phyloP scores from a whole-genome alignment of 2,797 vertebrate genomes.

The Poeciliopsis paucimaculata region DNA sequence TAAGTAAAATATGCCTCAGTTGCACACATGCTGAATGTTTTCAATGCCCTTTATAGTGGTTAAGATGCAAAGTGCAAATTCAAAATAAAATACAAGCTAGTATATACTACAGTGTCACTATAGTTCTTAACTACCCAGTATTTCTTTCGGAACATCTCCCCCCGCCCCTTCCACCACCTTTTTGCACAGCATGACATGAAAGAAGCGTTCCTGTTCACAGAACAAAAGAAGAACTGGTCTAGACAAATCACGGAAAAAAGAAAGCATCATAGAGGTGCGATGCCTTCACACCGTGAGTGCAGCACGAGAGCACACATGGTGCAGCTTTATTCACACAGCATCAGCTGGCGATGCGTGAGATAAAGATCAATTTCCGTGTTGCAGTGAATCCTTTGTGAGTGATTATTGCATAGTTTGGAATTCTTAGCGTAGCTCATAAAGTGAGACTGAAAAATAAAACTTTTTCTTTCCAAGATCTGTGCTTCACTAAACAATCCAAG shows the following conservation, averaged over 20 bases:
- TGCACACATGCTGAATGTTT: conserved; percentile 78
- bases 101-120: conserved; percentile 75
- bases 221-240: conserved; percentile 56
- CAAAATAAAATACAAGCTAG: conserved; percentile 74
- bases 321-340: conserved; percentile 73
- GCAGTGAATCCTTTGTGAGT: conserved; percentile 75
- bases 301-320: conserved; percentile 62
- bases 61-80: conserved; percentile 86
- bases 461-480: conserved; percentile 58
- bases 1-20: conserved; percentile 73
- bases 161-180: conserved; percentile 18
- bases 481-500: conserved; percentile 27
- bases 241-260: conserved; percentile 54
- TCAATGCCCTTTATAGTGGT: conserved; percentile 87
- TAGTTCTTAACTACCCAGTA: conserved; percentile 67
- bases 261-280: conserved; percentile 57
- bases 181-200: conserved; percentile 49
- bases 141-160: conserved; percentile 61
- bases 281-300: conserved; percentile 60
- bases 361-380: conserved; percentile 74
- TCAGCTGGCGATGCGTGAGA: conserved; percentile 70
- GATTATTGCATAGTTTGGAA: conserved; percentile 88
- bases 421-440: conserved; percentile 79
- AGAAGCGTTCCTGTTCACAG: conserved; percentile 58
- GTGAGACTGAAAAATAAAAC: conserved; percentile 76